phyloP scores from a whole-genome alignment of 2,113 vertebrate genomes.

The Neodontobutis hainanensis region DNA sequence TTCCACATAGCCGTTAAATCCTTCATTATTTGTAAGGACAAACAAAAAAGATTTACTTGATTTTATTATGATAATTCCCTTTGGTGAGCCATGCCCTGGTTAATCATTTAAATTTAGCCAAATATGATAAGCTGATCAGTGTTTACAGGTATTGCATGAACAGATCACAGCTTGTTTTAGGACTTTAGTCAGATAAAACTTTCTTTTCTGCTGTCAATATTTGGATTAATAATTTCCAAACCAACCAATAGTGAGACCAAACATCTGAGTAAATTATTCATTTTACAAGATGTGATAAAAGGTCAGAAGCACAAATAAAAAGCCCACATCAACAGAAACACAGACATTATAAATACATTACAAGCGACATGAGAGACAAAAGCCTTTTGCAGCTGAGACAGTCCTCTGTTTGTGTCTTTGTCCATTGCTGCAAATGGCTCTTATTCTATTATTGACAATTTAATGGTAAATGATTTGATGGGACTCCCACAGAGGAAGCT shows the following conservation, averaged over 20 bases:
- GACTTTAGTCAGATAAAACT: conserved; percentile 33
- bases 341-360: neutral
- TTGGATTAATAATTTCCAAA: conserved; percentile 13
- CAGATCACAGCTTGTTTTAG: conserved; percentile 4
- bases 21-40: neutral
- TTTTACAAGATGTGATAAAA: neutral
- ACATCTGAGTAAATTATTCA: neutral
- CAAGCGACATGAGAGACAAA: no score
- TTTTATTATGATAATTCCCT: neutral
- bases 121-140: neutral
- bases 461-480: conserved; percentile 52
- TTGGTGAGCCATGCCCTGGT: neutral
- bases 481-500: conserved; percentile 40
- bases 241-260: neutral
- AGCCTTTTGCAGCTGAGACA: conserved; percentile 12
- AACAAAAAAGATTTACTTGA: neutral
- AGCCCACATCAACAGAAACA: neutral
- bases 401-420: conserved; percentile 39
- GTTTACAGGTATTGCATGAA: conserved; percentile 12
- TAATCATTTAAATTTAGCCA: neutral
- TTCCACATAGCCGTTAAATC: no score
- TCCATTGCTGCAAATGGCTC: conserved; percentile 47
- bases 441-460: conserved; percentile 43
- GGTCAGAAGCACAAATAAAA: neutral
- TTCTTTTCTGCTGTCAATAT: conserved; percentile 23